phyloP scores from a whole-genome alignment of 2,888 invertebrate genomes.

The Leuctra nigra region DNA sequence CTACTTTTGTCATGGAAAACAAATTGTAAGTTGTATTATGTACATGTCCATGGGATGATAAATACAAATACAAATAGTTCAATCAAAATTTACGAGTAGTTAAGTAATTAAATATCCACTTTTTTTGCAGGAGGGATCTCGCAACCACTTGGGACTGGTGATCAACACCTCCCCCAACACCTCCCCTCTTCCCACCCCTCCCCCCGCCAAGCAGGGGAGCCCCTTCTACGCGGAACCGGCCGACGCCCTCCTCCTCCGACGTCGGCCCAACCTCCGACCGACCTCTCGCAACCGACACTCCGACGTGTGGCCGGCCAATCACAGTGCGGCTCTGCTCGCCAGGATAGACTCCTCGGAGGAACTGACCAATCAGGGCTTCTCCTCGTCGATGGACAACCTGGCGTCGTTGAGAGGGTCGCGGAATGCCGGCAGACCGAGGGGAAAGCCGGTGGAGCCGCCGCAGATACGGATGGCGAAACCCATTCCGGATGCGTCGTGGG shows the following conservation, averaged over 20 bases:
- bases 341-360: constrained; percentile 40
- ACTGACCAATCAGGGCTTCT: constrained; percentile 36
- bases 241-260: constrained; percentile 50
- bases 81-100: too few species aligned
- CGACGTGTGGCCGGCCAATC: constrained; percentile 38
- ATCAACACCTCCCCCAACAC: constrained; percentile 27
- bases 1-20: too few species aligned
- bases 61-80: too few species aligned
- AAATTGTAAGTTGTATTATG: too few species aligned
- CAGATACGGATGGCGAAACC: constrained; percentile 44
- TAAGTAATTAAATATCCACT: too few species aligned
- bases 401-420: constrained; percentile 39
- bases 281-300: constrained; percentile 41
- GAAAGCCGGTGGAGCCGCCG: constrained; percentile 67
- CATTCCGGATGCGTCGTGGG: constrained; percentile 56
- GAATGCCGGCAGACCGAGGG: constrained; percentile 43
- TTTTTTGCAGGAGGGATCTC: constrained; percentile 11
- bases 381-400: constrained; percentile 64
- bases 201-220: constrained; percentile 59
- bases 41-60: too few species aligned
- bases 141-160: constrained; percentile 30
- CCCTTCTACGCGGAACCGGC: constrained; percentile 89
- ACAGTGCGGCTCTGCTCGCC: constrained; percentile 37
- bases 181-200: constrained; percentile 24
- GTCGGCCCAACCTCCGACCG: constrained; percentile 32